Evolutionary conservation across 2,797 vertebrate genomes (phyloP).

Genomic region (Acanthopagrus latus): DNA sequence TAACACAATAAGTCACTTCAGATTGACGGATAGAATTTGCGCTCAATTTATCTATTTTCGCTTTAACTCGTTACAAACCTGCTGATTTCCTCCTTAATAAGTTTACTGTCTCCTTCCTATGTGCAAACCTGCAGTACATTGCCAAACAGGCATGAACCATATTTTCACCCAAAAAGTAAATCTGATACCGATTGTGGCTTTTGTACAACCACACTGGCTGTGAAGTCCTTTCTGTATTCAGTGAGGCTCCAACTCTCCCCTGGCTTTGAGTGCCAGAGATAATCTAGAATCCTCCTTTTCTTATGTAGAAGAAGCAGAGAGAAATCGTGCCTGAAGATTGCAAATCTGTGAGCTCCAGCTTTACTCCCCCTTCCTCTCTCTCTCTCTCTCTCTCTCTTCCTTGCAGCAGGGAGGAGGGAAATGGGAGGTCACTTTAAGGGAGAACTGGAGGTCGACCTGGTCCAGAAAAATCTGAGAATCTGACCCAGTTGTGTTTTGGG

Average conservation of each 20-base stretch:
- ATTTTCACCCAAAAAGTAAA: slow-evolving; percentile 61
- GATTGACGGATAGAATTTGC: too few relatives aligned
- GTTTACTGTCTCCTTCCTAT: slow-evolving; percentile 9
- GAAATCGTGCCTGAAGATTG: slow-evolving; percentile 76
- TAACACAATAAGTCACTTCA: background rate
- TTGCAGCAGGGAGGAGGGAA: slow-evolving; percentile 19
- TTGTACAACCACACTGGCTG: slow-evolving; percentile 71
- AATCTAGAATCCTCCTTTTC: slow-evolving; percentile 86
- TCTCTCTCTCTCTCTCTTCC: background rate
- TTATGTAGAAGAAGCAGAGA: slow-evolving; percentile 78
- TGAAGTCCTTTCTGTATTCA: slow-evolving; percentile 77
- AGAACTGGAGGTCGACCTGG: slow-evolving; percentile 20
- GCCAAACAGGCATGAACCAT: slow-evolving; percentile 39
- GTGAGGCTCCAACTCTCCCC: slow-evolving; percentile 73
- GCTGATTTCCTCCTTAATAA: background rate
- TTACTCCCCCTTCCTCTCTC: slow-evolving; percentile 40
- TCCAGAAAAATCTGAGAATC: slow-evolving; percentile 51
- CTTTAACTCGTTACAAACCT: background rate
- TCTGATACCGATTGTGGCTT: slow-evolving; percentile 74
- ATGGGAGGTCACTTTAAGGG: slow-evolving; percentile 29
- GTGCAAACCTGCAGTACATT: background rate
- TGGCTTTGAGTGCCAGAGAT: slow-evolving; percentile 80
- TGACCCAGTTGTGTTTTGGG: slow-evolving; percentile 51
- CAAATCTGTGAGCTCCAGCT: slow-evolving; percentile 78
- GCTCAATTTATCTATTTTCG: background rate